Evolutionary conservation across 2,113 vertebrate genomes (phyloP).

Genomic region (Calypte anna): DNA sequence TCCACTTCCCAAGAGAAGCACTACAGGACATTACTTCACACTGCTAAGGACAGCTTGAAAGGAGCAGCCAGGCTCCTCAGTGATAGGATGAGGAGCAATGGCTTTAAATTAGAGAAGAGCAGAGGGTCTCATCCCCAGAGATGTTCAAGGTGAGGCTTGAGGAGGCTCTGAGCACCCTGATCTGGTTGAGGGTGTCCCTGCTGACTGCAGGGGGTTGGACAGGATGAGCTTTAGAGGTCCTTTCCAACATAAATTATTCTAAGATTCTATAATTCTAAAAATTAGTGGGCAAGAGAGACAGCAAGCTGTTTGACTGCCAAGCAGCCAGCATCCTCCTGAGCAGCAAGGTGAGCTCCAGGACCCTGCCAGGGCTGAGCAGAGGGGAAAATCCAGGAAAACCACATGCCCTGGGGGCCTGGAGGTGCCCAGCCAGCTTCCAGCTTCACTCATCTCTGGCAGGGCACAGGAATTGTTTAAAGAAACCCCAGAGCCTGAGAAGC

Average conservation of each 20-base stretch:
- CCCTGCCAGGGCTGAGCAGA: neutral
- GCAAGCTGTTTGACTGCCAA: neutral
- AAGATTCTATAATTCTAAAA: too few species aligned
- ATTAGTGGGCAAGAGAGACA: neutral
- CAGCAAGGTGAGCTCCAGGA: neutral
- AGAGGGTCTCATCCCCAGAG: too few species aligned
- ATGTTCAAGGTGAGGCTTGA: too few species aligned
- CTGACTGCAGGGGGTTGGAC: too few species aligned
- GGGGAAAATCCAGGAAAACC: neutral
- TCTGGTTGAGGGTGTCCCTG: too few species aligned
- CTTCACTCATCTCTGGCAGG: neutral
- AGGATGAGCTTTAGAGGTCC: too few species aligned
- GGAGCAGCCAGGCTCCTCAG: too few species aligned
- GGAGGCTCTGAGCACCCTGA: too few species aligned
- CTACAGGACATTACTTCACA: neutral
- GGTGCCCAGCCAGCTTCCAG: neutral
- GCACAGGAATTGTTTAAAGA: accelerated
- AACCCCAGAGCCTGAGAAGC: neutral
- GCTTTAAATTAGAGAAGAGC: too few species aligned
- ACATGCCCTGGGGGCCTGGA: accelerated
- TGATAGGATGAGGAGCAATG: too few species aligned
- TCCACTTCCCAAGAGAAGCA: neutral
- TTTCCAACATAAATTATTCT: too few species aligned
- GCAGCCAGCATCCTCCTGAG: neutral
- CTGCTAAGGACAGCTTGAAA: neutral